phyloP scores from a whole-genome alignment of 2,888 invertebrate species.

The Epinotia brunnichana region DNA sequence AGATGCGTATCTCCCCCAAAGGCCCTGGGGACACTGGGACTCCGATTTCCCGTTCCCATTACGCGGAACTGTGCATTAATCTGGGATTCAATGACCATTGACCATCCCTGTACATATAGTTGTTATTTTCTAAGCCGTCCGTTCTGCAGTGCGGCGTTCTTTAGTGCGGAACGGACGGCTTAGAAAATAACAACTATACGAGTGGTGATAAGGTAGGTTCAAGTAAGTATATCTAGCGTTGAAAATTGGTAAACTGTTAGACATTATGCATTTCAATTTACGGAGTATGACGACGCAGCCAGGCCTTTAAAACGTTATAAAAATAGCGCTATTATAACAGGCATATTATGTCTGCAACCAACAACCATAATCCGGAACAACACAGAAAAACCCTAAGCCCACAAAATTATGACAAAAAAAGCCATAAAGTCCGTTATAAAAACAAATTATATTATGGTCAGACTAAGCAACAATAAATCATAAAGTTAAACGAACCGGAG shows the following conservation, averaged over 20 bases:
- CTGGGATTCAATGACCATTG: conserved; percentile 31
- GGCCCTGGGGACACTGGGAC: conserved; percentile 31
- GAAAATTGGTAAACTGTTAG: no score
- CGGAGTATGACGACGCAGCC: no score
- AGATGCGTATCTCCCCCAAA: conserved; percentile 35
- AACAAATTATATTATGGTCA: conserved; percentile 47
- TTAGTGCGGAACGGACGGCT: no score
- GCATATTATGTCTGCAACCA: background rate
- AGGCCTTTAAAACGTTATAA: no score
- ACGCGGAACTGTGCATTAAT: conserved; percentile 20
- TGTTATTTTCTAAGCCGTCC: no score
- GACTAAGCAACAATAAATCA: conserved; percentile 51
- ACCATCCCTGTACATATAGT: conserved; percentile 7
- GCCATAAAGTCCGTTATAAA: conserved; percentile 31
- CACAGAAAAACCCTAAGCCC: background rate
- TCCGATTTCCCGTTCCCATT: conserved; percentile 35
- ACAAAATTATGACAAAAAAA: conserved; percentile 4
- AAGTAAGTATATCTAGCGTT: no score
- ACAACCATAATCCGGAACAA: conserved; percentile 5
- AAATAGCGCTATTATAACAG: no score
- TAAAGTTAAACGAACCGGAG: conserved; percentile 52
- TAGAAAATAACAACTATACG: no score
- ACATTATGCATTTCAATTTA: no score
- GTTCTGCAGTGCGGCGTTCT: no score
- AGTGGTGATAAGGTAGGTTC: background rate